Percentiles rank a stretch among this genome's conserved stretches.
Evolutionary conservation across 2,888 invertebrate species (phyloP).

Genomic region (Dryocosmus kuriphilus): DNA sequence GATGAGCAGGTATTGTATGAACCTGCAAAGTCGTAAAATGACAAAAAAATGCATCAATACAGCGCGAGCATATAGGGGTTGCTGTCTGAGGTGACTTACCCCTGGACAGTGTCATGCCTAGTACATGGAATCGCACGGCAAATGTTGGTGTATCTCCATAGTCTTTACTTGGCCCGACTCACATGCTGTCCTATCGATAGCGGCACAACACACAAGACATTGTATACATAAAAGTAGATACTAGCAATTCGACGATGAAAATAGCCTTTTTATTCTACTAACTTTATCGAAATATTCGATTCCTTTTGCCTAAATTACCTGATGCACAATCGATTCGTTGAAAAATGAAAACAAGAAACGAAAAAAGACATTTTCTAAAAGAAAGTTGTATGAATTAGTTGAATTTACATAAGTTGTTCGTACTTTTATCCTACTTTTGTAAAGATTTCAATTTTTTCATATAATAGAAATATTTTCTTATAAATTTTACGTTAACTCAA

Average conservation of each 20-base stretch:
- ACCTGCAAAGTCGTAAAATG: not conserved
- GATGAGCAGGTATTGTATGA: not conserved
- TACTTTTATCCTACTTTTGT: too few relatives aligned
- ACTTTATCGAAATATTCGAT: not conserved
- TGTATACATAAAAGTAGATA: conserved; percentile 69
- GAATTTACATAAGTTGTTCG: too few relatives aligned
- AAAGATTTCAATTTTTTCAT: too few relatives aligned
- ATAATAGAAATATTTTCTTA: too few relatives aligned
- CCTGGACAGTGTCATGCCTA: conserved; percentile 77
- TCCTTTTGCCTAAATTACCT: not conserved
- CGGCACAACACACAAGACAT: conserved; percentile 77
- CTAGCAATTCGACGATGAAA: conserved; percentile 53
- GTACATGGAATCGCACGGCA: conserved; percentile 76
- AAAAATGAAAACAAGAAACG: too few relatives aligned
- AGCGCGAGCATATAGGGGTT: conserved; percentile 51
- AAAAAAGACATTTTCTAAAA: too few relatives aligned
- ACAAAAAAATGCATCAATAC: conserved; percentile 3
- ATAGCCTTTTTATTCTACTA: not conserved
- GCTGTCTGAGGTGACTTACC: conserved; percentile 76
- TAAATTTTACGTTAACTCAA: too few relatives aligned
- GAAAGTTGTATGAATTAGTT: too few relatives aligned
- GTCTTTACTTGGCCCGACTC: conserved; percentile 78
- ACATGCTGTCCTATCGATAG: conserved; percentile 77
- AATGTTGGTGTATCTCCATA: conserved; percentile 75
- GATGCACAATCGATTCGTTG: not conserved